Base-by-base conservation (phyloP, 2,113 vertebrate species). In the Myotis brandtii region DNA sequence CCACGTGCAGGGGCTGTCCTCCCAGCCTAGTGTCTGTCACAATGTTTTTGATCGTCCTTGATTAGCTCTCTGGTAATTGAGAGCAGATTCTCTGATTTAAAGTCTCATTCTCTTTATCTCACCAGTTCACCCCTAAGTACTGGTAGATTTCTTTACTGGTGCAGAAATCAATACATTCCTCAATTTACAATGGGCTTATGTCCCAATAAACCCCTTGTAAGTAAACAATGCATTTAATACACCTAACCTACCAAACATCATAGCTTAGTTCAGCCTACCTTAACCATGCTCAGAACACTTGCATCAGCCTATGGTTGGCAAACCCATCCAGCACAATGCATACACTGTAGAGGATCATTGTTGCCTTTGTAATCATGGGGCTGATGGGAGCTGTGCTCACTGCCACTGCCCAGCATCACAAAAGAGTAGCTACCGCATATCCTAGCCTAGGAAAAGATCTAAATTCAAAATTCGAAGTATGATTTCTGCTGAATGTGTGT, bases 21-120 rank as follows among this genome's bases (percentile, higher is more conserved):
- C 12, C 3, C 18, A 11, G 1, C 23, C 50, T 4, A 0, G 25
- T 8, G 54, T 14, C 9, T 4, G 7, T 27, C 0, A 0, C 18
- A 30, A 32, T 2, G 23, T 12, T 14, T 43, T 3, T 21, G 54
- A 32, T 23, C 1, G 27, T 3, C 21, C 30, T 40, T 72, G 23
- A n/a, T 67, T 20, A 59, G 46, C 40, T 50, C 32, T 43, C 54
- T 5, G 6, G 66, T 20, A 11, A 43, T 3, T 6, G 14, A 56
- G n/a, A 23, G 50, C 3, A 8, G 79, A 52, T 3, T 46, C n/a
- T 67, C 80, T 62, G 40, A 23, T 43, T 43, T 56, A 18, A 43
- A 40, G 76, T 21, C 54, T 87, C n/a, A 0, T 17, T 59, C 14
- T 73, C 37, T 16, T n/a, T 18, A 37, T 67, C 16, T 23, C 23